Conservation (phyloP, 2,888 invertebrate genomes). For the Xanthia togata region DNA sequence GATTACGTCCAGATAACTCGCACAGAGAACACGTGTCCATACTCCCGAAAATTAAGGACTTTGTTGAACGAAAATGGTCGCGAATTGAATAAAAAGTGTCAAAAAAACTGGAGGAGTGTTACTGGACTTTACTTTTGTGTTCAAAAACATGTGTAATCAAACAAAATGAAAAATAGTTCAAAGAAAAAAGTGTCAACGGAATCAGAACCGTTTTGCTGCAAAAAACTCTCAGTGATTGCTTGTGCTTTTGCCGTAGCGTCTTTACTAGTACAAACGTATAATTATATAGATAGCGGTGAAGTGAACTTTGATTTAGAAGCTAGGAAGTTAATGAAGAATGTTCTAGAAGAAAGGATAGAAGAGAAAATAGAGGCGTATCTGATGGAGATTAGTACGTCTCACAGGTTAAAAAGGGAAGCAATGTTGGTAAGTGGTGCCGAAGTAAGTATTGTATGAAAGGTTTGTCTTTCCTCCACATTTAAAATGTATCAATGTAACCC, state of each 20-base stretch:
- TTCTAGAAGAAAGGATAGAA: slow-evolving; percentile 79
- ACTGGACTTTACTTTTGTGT: slow-evolving; percentile 34
- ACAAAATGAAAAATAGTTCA: slow-evolving; percentile 63
- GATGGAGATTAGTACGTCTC: slow-evolving; percentile 70
- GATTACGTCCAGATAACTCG: slow-evolving; percentile 83
- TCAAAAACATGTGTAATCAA: slow-evolving; percentile 47
- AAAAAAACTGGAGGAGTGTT: slow-evolving; percentile 8
- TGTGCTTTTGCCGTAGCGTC: slow-evolving; percentile 82
- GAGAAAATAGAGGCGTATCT: slow-evolving; percentile 80
- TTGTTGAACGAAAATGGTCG: slow-evolving; percentile 9
- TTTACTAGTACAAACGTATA: slow-evolving; percentile 81
- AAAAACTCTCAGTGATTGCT: slow-evolving; percentile 81
- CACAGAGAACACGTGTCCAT: slow-evolving; percentile 56
- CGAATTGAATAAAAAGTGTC: slow-evolving; percentile 11
- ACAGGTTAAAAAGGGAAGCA: slow-evolving; percentile 82
- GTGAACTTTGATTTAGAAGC: slow-evolving; percentile 71
- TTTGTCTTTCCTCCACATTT: background rate
- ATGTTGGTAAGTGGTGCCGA: slow-evolving; percentile 80
- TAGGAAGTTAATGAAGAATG: slow-evolving; percentile 71
- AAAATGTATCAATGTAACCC: background rate
- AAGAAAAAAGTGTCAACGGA: slow-evolving; percentile 70
- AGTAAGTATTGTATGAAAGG: background rate
- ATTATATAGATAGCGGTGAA: slow-evolving; percentile 73
- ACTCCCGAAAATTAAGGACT: slow-evolving; percentile 26
- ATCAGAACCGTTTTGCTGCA: slow-evolving; percentile 74